Evolutionary conservation across 2,888 invertebrate genomes (phyloP), one percentile per base, ranked within the genome.

Genomic region (Hofmannophila pseudospretella): DNA sequence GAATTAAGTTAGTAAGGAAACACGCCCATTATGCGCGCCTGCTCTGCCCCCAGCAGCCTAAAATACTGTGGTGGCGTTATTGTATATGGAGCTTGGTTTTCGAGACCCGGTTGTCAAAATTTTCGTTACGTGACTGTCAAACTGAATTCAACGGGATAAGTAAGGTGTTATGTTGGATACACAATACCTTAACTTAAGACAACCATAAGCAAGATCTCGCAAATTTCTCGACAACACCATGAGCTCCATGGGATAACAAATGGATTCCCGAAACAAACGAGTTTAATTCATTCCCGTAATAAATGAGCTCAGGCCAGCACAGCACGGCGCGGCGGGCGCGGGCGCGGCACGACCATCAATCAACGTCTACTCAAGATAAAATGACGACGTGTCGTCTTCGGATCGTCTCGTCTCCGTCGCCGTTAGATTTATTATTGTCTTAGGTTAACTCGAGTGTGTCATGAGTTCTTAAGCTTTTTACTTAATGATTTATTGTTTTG

Each of bases 401-500:
- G 50, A 53, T 56, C 51, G 37, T 5, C 16, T 16, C 16, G 16
- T 16, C 16, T 16, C 16, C 16, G 16, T 5, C 45, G 43, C 64
- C 58, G 60, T 29, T 70, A 71, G 68, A 76, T 71, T 73, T 74
- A 73, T 74, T 69, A 69, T 72, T 69, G 67, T 69, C 66, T 69
- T 58, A 63, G 58, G 61, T 64, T 64, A 61, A 65, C 55, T 54
- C 54, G 54, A 58, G 56, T 58, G 58, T 59, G 66, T 54, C 67
- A 60, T 64, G 65, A 59, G 62, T 63, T 62, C 59, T 59, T 58
- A 61, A 61, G 61, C 60, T 67, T 62, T 65, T 60, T 61, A 49
- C 45, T 5, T 57, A 44, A 49, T 68, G 64, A 74, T 73, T 69
- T 66, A 72, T 70, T 59, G 61, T 58, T 16, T 5, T 4, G 16